Conservation (phyloP, 2,797 vertebrate genomes). For the Tragopan temminckii region DNA sequence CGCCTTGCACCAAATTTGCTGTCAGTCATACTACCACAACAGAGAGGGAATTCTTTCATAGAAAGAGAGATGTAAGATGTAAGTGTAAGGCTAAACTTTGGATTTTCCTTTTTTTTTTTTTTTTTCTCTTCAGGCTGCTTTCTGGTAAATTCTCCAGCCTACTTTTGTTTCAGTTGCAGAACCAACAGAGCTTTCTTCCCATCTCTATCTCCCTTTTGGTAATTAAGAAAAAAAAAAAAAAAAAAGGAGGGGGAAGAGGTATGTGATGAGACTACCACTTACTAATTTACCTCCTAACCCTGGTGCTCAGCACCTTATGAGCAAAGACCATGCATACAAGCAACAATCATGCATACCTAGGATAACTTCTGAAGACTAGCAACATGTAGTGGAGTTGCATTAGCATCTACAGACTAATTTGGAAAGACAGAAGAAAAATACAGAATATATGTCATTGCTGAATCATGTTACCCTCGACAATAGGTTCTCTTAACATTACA, state of each 20-base stretch:
- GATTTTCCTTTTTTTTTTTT: not conserved
- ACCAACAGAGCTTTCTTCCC: not conserved
- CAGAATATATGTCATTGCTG: not conserved
- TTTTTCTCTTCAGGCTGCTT: not conserved
- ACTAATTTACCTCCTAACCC: not conserved
- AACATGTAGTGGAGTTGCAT: not conserved
- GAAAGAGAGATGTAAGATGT: accelerated
- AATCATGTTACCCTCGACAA: not conserved
- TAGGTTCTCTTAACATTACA: not conserved
- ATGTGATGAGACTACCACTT: not conserved
- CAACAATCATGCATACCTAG: not conserved
- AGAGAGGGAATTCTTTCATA: not conserved
- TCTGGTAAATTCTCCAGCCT: not conserved
- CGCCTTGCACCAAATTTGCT: not conserved
- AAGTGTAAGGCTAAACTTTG: not conserved
- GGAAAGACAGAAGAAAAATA: not conserved
- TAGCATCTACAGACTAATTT: not conserved
- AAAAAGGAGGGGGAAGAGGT: too few species aligned
- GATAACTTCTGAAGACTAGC: not conserved
- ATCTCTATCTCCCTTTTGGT: not conserved
- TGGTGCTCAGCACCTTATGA: not conserved
- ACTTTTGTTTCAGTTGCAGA: not conserved
- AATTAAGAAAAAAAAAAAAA: not conserved
- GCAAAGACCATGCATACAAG: not conserved
- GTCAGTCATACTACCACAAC: not conserved